A percentile compares a stretch with the other conserved stretches of the same genome.
phyloP scores from a whole-genome alignment of 2,113 vertebrate genomes.

The Ammodytes dubius region DNA sequence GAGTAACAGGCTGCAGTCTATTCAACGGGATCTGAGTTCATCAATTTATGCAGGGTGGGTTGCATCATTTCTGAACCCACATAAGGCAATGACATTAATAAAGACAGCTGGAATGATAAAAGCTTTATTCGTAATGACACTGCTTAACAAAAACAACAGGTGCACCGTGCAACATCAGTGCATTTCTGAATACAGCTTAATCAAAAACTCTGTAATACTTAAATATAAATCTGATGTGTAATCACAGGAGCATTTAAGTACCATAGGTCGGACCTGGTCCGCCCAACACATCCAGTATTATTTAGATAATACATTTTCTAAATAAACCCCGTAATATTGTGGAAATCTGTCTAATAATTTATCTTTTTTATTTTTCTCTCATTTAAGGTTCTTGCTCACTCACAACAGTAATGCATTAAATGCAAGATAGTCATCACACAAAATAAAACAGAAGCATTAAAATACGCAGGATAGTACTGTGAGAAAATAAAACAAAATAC shows the following conservation, averaged over 20 bases:
- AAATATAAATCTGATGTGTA: conserved; percentile 70
- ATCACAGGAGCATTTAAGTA: conserved; percentile 65
- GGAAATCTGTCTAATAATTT: conserved; percentile 62
- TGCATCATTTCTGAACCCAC: background rate
- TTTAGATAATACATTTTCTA: conserved; percentile 58
- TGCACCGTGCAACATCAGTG: conserved; percentile 68
- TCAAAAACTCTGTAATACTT: conserved; percentile 63
- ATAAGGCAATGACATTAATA: conserved; percentile 20
- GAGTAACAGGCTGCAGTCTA: background rate
- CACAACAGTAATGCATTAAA: conserved; percentile 61
- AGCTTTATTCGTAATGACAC: conserved; percentile 77
- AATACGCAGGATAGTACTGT: conserved; percentile 45
- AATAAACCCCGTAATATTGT: conserved; percentile 67
- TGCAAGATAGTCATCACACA: conserved; percentile 52
- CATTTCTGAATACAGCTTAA: conserved; percentile 66
- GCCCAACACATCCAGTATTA: conserved; percentile 54
- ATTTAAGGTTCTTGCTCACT: conserved; percentile 42
- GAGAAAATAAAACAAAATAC: conserved; percentile 56
- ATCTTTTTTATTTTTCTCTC: conserved; percentile 9
- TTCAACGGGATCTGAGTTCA: conserved; percentile 20
- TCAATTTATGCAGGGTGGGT: background rate
- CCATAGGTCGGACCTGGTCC: conserved; percentile 57
- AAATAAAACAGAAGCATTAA: conserved; percentile 61
- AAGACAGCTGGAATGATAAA: conserved; percentile 51
- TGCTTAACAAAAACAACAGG: conserved; percentile 56